Conservation (phyloP, 2,113 vertebrate genomes). For the Miniopterus natalensis region DNA sequence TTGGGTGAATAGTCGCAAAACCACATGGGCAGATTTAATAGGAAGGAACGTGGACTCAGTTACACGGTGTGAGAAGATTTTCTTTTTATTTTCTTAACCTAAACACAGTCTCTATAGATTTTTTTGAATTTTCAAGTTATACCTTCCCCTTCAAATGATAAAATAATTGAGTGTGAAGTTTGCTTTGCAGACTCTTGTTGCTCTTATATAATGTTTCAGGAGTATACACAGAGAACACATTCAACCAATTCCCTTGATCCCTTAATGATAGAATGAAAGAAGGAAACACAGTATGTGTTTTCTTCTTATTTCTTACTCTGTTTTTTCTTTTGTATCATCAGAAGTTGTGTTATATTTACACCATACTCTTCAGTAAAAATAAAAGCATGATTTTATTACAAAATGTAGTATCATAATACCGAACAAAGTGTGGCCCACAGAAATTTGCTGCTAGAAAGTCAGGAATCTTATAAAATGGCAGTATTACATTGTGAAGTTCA, state of each 20-base stretch:
- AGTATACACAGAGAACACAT: slow-evolving; percentile 58
- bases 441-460: slow-evolving; percentile 27
- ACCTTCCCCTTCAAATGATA: slow-evolving; percentile 72
- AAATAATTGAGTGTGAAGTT: slow-evolving; percentile 78
- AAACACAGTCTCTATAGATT: slow-evolving; percentile 66
- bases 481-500: neutral
- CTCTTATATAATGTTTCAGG: slow-evolving; percentile 67
- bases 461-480: neutral
- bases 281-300: slow-evolving; percentile 23
- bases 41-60: slow-evolving; percentile 40
- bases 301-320: slow-evolving; percentile 69
- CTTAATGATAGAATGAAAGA: slow-evolving; percentile 31
- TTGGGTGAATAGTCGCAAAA: slow-evolving; percentile 34
- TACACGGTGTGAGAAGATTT: slow-evolving; percentile 40
- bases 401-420: neutral
- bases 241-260: slow-evolving; percentile 68
- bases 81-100: slow-evolving; percentile 34
- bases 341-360: slow-evolving; percentile 52
- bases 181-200: slow-evolving; percentile 73
- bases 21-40: slow-evolving; percentile 37
- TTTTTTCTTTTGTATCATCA: slow-evolving; percentile 63
- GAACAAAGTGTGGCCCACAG: neutral
- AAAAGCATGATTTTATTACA: slow-evolving; percentile 61
- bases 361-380: slow-evolving; percentile 50
- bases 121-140: slow-evolving; percentile 66